Percentiles rank a stretch among this genome's conserved stretches.
phyloP scores from a whole-genome alignment of 2,113 vertebrate genomes.

The Dipodomys merriami region DNA sequence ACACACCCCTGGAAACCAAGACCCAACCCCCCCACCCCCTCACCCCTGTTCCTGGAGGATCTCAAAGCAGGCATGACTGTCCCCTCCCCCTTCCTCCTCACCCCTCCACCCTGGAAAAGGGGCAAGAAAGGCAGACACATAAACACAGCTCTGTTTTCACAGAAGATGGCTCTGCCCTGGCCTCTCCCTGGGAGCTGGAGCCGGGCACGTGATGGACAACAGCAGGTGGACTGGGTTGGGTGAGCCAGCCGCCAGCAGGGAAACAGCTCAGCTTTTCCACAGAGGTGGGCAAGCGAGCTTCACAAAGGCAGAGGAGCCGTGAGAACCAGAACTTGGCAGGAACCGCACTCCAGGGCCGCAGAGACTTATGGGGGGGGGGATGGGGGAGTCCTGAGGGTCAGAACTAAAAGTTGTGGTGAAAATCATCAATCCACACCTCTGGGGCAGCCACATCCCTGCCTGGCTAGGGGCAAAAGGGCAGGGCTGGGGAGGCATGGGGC shows the following conservation, averaged over 20 bases:
- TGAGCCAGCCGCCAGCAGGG: neutral
- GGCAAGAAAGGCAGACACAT: slow-evolving; percentile 43
- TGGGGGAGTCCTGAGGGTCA: too few relatives aligned
- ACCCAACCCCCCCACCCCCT: neutral
- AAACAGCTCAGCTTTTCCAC: slow-evolving; percentile 75
- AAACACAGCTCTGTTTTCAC: slow-evolving; percentile 79
- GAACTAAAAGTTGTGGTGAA: too few relatives aligned
- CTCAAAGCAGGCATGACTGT: rapidly evolving
- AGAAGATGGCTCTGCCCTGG: slow-evolving; percentile 63
- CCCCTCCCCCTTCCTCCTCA: neutral
- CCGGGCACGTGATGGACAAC: slow-evolving; percentile 73
- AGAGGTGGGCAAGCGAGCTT: slow-evolving; percentile 68
- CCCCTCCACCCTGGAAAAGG: neutral
- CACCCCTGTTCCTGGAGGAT: neutral
- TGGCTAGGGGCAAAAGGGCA: neutral
- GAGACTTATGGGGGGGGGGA: too few relatives aligned
- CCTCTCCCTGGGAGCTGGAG: slow-evolving; percentile 42
- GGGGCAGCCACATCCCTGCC: neutral
- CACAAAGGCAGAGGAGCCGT: slow-evolving; percentile 55
- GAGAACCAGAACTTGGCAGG: slow-evolving; percentile 52
- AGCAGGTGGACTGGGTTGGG: slow-evolving; percentile 84
- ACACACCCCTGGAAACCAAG: too few relatives aligned
- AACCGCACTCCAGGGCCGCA: neutral
- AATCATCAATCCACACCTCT: neutral
- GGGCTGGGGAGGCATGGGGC: neutral